A percentile compares a stretch with the other conserved stretches of the same genome.
phyloP scores from a whole-genome alignment of 2,113 vertebrate species.

The Synodontis membranacea region DNA sequence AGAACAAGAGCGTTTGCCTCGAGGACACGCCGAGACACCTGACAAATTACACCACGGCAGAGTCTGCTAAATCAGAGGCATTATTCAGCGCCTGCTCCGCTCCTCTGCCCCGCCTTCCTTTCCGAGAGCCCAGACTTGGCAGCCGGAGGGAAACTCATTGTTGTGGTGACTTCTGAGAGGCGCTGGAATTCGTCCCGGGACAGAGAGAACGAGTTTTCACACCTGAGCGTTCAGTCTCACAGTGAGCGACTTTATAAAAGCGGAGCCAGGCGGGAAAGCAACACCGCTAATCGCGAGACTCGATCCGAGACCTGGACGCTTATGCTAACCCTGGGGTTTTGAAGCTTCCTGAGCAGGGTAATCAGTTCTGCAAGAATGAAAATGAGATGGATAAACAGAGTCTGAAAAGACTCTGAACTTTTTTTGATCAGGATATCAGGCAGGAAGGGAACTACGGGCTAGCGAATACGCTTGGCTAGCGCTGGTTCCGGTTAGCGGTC shows the following conservation, averaged over 20 bases:
- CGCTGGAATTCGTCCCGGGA: slow-evolving; percentile 37
- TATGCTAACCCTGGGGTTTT: not conserved
- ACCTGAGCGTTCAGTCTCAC: slow-evolving; percentile 24
- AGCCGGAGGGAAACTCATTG: slow-evolving; percentile 29
- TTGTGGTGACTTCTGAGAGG: slow-evolving; percentile 32
- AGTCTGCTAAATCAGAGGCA: slow-evolving; percentile 12
- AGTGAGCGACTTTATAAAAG: slow-evolving; percentile 3
- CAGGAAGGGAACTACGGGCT: not conserved
- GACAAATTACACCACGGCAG: slow-evolving; percentile 46
- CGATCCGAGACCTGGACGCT: slow-evolving; percentile 12
- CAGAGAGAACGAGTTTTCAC: slow-evolving; percentile 17
- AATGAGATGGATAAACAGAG: not conserved
- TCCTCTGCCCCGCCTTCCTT: not conserved
- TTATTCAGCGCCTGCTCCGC: slow-evolving; percentile 10
- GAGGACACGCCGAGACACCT: slow-evolving; percentile 36
- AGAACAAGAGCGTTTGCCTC: not conserved
- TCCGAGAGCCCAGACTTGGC: not conserved
- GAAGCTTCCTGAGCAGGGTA: not conserved
- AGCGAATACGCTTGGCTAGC: slow-evolving; percentile 1
- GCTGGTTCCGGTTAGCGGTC: not conserved
- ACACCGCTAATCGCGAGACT: slow-evolving; percentile 1
- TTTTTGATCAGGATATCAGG: not conserved
- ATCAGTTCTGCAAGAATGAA: slow-evolving; percentile 21
- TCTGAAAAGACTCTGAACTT: not conserved
- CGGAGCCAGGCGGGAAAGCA: slow-evolving; percentile 8